phyloP scores from a whole-genome alignment of 2,113 vertebrate genomes.

The Coregonus clupeaformis region DNA sequence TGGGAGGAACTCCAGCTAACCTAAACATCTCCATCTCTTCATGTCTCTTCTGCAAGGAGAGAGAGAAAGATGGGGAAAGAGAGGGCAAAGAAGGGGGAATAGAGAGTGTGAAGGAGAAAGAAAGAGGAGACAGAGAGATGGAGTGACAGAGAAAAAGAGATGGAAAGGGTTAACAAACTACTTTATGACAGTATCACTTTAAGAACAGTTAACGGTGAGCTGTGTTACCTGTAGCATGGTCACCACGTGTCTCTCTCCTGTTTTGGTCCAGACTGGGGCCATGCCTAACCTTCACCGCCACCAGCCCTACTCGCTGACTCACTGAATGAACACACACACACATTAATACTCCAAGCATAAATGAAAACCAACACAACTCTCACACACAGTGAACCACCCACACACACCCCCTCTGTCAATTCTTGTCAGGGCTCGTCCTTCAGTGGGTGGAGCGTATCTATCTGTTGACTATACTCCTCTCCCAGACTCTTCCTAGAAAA shows the following conservation, averaged over 20 bases:
- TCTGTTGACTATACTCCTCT: conserved; percentile 80
- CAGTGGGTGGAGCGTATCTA: conserved; percentile 82
- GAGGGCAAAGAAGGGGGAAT: not conserved
- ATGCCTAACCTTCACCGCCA: conserved; percentile 93
- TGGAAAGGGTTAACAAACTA: conserved; percentile 17
- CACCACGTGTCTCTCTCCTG: conserved; percentile 79
- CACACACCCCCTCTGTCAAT: conserved; percentile 82
- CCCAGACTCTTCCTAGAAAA: conserved; percentile 39
- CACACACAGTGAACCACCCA: not conserved
- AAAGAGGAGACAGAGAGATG: too few species aligned
- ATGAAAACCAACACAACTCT: not conserved
- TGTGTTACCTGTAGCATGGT: conserved; percentile 89
- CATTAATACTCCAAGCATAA: not conserved
- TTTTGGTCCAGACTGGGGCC: conserved; percentile 95
- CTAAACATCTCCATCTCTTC: conserved; percentile 77
- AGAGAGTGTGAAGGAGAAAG: not conserved
- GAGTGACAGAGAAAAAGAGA: not conserved
- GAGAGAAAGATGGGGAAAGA: too few species aligned
- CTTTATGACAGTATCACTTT: not conserved
- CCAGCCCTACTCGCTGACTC: conserved; percentile 86
- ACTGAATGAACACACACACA: conserved; percentile 68
- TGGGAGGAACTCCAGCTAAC: conserved; percentile 86
- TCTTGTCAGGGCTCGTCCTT: conserved; percentile 90
- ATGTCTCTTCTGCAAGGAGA: conserved; percentile 73
- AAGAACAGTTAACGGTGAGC: too few species aligned